Percentiles rank a stretch among this genome's conserved stretches.
These are phyloP conservation scores for Hoplodrina ambigua DNA, from an alignment of 2,888 invertebrate genomes.

Conservation along the genomic window DNA sequence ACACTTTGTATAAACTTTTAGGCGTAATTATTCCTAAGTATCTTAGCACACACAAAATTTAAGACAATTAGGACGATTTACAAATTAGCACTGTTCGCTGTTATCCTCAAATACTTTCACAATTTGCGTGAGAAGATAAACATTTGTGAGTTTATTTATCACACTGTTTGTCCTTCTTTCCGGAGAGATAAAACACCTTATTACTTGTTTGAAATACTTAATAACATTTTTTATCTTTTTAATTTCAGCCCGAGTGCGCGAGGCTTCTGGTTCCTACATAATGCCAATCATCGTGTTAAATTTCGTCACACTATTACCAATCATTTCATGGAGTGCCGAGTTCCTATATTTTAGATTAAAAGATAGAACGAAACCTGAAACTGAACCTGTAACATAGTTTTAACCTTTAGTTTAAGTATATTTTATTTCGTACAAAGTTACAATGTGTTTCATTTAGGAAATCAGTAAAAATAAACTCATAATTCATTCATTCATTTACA, in stretches of 20 bases:
- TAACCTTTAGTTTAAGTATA: constrained; percentile 35
- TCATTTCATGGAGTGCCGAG: constrained; percentile 91
- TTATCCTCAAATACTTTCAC: constrained; percentile 25
- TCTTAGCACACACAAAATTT: not conserved
- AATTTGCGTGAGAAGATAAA: constrained; percentile 39
- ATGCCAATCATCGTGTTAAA: constrained; percentile 92
- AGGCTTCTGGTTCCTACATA: constrained; percentile 90
- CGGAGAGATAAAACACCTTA: constrained; percentile 25
- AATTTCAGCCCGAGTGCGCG: constrained; percentile 91
- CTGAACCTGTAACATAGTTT: constrained; percentile 51
- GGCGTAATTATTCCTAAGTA: no score
- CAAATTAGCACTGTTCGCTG: not conserved
- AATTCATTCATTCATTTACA: constrained; percentile 66
- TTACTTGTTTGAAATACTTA: constrained; percentile 15
- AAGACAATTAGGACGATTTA: no score
- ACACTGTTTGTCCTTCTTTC: constrained; percentile 20
- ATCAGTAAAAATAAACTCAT: constrained; percentile 23
- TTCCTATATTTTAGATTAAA: constrained; percentile 82
- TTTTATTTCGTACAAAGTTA: constrained; percentile 39
- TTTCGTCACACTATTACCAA: constrained; percentile 89
- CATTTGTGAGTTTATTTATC: constrained; percentile 18
- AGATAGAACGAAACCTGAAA: constrained; percentile 67
- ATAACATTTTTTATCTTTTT: constrained; percentile 43
- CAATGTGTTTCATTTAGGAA: constrained; percentile 35
- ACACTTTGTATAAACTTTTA: not conserved